Conservation (phyloP, 2,888 invertebrate species). For the Suillia variegata region DNA sequence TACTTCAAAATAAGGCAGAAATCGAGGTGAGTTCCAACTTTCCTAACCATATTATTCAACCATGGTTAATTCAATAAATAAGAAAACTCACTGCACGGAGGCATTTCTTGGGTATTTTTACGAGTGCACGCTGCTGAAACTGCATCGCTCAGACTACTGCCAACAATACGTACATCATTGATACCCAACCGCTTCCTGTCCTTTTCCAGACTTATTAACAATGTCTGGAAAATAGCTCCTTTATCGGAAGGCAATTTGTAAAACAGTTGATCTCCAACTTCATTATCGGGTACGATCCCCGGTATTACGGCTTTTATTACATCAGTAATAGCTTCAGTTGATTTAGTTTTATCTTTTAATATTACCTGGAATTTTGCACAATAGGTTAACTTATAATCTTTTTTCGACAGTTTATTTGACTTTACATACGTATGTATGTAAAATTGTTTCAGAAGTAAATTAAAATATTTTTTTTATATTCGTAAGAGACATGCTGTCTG, state of each 20-base stretch:
- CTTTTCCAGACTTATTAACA: slow-evolving; percentile 43
- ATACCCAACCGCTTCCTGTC: slow-evolving; percentile 38
- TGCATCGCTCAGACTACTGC: slow-evolving; percentile 41
- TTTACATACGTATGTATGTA: too few relatives aligned
- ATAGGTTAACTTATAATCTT: neutral
- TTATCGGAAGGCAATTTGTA: slow-evolving; percentile 32
- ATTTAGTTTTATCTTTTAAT: too few relatives aligned
- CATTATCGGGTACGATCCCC: slow-evolving; percentile 39
- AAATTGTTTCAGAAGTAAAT: too few relatives aligned
- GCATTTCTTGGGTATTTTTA: slow-evolving; percentile 36
- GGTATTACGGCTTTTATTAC: slow-evolving; percentile 41
- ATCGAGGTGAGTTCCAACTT: too few relatives aligned
- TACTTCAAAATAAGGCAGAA: too few relatives aligned
- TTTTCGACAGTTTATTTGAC: too few relatives aligned
- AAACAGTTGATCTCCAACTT: slow-evolving; percentile 45
- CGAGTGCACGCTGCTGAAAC: slow-evolving; percentile 43
- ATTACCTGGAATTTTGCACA: slow-evolving; percentile 31
- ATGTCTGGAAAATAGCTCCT: slow-evolving; percentile 34
- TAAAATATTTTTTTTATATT: too few relatives aligned
- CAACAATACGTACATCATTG: slow-evolving; percentile 38
- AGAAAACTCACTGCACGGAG: too few relatives aligned
- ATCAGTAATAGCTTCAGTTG: slow-evolving; percentile 33
- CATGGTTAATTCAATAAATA: too few relatives aligned
- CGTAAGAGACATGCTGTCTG: too few relatives aligned
- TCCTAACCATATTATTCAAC: too few relatives aligned